These are phyloP conservation scores for Uropetala carovei DNA, from an alignment of 2,888 invertebrate species.

Conservation along the genomic window DNA sequence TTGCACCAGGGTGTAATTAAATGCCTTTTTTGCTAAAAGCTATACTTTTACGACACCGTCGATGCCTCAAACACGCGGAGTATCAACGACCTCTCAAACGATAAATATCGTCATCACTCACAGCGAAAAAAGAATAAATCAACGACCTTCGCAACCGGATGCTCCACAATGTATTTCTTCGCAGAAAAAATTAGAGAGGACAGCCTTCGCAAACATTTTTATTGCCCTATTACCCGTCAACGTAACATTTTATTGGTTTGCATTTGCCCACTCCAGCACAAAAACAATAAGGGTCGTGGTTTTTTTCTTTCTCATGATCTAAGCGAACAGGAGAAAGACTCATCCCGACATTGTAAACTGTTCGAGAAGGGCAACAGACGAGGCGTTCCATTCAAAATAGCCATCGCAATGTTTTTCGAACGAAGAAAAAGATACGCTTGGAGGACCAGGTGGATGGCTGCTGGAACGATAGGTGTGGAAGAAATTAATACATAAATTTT, in stretches of 20 bases:
- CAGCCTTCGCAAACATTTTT: constrained; percentile 58
- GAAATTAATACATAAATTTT: no score
- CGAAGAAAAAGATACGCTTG: neutral
- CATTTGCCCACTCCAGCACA: neutral
- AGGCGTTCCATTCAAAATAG: neutral
- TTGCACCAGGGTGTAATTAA: no score
- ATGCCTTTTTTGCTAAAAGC: no score
- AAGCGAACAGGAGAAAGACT: neutral
- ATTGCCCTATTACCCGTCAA: neutral
- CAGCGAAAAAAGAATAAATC: neutral
- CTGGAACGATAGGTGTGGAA: neutral
- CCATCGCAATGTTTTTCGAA: neutral
- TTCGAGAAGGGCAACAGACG: neutral
- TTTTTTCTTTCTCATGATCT: neutral
- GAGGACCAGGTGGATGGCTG: neutral
- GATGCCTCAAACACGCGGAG: no score
- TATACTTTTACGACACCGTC: no score
- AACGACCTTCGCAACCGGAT: constrained; percentile 46
- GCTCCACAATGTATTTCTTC: constrained; percentile 31
- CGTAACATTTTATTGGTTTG: constrained; percentile 40
- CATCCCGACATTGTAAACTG: neutral
- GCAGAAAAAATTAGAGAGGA: neutral
- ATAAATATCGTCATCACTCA: no score
- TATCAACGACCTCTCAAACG: no score
- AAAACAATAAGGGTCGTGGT: neutral